Evolutionary conservation across 2,797 vertebrate species (phyloP), one percentile per base, ranked within the genome.

Genomic region (Danio aesculapii): DNA sequence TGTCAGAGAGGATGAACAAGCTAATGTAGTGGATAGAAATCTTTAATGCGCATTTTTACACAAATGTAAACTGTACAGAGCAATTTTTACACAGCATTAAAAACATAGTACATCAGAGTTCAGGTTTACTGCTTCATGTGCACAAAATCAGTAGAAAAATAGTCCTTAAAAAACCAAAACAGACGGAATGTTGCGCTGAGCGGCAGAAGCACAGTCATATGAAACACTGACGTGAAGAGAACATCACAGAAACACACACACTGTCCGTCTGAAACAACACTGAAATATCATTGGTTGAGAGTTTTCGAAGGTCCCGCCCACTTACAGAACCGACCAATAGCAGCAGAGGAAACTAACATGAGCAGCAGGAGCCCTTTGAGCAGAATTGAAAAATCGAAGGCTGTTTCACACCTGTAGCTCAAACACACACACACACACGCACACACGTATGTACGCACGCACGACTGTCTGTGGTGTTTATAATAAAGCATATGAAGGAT

Each of bases 121-220:
- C 21, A 81, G 69, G 59, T 61, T 57, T 19, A 74, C 68, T n/a
- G 82, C 69, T 84, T 90, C 64, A 84, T 80, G 73, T 90, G 90
- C 87, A 90, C 87, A 88, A 91, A 93, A 92, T 85, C 91, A 88
- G 91, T 96, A 97, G 90, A 97, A 97, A 97, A 97, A 96, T 94
- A 96, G 88, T 88, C 78, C 77, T 95, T 90, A 91, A 95, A 97
- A 96, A 94, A 87, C 91, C 92, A 94, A 84, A 89, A 83, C 84
- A 78, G 77, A 85, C 81, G 95, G 95, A 96, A 95, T 94, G 95
- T 95, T 91, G 84, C 81, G 85, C 41, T 53, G 16, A 81, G 57
- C 62, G 21, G 49, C 49, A 74, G 58, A 61, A 61, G 58, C 58
- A 61, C 17, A 52, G 79, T 79, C 75, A 44, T 12, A 66, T 17